Conservation (phyloP, 2,113 vertebrate species). For the Excalfactoria chinensis region DNA sequence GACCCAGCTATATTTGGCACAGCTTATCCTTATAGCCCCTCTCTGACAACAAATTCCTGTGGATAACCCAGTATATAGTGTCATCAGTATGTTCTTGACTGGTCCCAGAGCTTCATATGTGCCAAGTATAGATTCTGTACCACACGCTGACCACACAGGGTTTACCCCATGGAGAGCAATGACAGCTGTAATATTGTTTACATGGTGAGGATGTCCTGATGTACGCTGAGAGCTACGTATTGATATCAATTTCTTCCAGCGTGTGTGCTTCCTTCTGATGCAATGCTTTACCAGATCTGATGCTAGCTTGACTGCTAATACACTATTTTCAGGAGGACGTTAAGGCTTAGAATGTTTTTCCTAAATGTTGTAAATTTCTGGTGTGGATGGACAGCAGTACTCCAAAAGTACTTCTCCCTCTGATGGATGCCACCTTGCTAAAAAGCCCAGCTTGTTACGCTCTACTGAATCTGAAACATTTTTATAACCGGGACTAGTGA, state of each 20-base stretch:
- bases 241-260: rapidly evolving
- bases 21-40: not conserved
- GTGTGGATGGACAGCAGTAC: not conserved
- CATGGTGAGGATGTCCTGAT: not conserved
- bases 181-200: rapidly evolving
- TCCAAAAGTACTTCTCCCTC: not conserved
- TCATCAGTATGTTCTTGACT: not conserved
- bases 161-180: not conserved
- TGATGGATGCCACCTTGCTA: not conserved
- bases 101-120: not conserved
- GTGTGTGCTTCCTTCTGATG: not conserved
- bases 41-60: rapidly evolving
- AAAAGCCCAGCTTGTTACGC: not conserved
- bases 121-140: rapidly evolving
- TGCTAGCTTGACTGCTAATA: not conserved
- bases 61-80: not conserved
- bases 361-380: not conserved
- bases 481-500: not conserved
- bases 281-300: not conserved
- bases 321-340: not conserved
- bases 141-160: rapidly evolving
- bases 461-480: not conserved
- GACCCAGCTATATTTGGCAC: rapidly evolving
- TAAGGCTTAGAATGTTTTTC: not conserved
- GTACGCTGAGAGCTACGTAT: not conserved